phyloP scores from a whole-genome alignment of 1,140 invertebrate genomes.

The Phthorimaea operculella region DNA sequence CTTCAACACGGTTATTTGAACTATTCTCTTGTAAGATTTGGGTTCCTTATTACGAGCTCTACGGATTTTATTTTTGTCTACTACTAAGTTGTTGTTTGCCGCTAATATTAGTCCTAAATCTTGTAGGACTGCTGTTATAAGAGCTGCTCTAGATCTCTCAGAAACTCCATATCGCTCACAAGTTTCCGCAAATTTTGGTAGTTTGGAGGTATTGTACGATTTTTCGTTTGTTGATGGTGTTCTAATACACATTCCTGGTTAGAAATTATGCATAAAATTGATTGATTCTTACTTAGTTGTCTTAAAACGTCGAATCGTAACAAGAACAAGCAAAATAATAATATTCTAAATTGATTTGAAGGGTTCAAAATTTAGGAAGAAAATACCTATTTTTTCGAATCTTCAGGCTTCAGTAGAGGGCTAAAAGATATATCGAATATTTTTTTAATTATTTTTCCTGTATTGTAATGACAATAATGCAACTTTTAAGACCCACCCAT shows the following conservation, averaged over 20 bases:
- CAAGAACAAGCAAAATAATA: too few relatives aligned
- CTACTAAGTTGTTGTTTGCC: neutral
- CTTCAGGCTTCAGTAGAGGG: too few relatives aligned
- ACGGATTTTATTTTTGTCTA: constrained; percentile 6
- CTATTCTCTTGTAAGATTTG: neutral
- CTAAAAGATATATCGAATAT: too few relatives aligned
- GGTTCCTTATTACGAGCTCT: neutral
- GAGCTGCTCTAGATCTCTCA: constrained; percentile 10
- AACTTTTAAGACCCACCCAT: too few relatives aligned
- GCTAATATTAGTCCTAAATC: constrained; percentile 8
- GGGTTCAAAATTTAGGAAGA: too few relatives aligned
- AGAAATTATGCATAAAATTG: neutral
- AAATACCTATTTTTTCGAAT: too few relatives aligned
- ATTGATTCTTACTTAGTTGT: too few relatives aligned
- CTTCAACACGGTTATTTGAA: neutral
- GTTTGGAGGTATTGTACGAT: neutral
- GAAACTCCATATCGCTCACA: constrained; percentile 14
- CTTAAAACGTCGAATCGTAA: too few relatives aligned
- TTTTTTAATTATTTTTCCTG: too few relatives aligned
- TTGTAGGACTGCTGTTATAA: constrained; percentile 10
- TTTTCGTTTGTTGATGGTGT: neutral
- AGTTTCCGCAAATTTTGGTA: neutral
- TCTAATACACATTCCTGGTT: neutral
- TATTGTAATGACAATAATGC: too few relatives aligned
- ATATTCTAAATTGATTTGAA: too few relatives aligned